phyloP scores from a whole-genome alignment of 2,888 invertebrate species.

The Neuroscelio doddi region DNA sequence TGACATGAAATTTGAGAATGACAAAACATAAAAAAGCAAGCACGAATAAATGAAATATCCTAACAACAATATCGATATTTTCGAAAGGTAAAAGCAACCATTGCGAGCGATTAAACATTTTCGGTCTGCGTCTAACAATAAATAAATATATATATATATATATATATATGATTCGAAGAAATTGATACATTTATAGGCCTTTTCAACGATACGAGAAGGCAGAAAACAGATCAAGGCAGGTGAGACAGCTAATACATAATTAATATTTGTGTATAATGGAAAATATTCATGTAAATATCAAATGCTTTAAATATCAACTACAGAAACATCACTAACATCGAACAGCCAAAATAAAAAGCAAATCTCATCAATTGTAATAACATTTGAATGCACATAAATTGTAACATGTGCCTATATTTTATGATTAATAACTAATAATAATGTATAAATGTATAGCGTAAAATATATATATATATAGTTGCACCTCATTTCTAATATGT shows the following conservation, averaged over 20 bases:
- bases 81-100: too few species aligned
- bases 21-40: too few species aligned
- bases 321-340: slow-evolving; percentile 55
- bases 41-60: too few species aligned
- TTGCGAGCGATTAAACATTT: too few species aligned
- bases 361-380: slow-evolving; percentile 38
- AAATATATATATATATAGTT: slow-evolving; percentile 2
- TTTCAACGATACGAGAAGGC: slow-evolving; percentile 24
- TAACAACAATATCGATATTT: too few species aligned
- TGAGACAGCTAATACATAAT: slow-evolving; percentile 57
- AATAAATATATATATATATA: too few species aligned
- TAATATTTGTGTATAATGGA: neutral
- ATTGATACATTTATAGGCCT: neutral
- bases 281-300: neutral
- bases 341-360: slow-evolving; percentile 60
- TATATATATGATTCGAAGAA: neutral
- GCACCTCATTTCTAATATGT: too few species aligned
- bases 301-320: slow-evolving; percentile 6
- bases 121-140: too few species aligned
- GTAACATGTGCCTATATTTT: neutral
- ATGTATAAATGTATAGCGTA: neutral
- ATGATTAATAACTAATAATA: neutral
- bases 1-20: too few species aligned
- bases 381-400: neutral
- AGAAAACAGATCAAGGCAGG: slow-evolving; percentile 55